phyloP scores from a whole-genome alignment of 1,140 invertebrate species.

The Ips typographus region DNA sequence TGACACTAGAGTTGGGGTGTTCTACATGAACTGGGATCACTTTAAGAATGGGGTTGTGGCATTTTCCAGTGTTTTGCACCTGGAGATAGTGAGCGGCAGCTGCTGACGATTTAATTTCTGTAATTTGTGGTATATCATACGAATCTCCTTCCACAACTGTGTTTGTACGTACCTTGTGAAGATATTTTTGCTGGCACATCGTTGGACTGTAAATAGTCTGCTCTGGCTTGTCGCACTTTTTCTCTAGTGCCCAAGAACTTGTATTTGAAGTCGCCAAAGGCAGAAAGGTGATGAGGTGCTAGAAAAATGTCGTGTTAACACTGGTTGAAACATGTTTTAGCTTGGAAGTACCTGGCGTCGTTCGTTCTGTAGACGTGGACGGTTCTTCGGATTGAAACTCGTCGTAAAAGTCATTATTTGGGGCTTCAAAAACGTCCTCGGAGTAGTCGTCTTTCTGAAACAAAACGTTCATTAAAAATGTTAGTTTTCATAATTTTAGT shows the following conservation, averaged over 20 bases:
- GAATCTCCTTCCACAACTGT: not conserved
- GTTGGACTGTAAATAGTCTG: conserved; percentile 23
- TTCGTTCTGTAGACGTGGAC: conserved; percentile 23
- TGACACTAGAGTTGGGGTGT: conserved; percentile 68
- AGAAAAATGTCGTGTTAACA: not conserved
- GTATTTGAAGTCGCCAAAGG: conserved; percentile 46
- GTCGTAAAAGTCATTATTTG: conserved; percentile 14
- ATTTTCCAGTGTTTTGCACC: conserved; percentile 61
- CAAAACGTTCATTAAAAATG: conserved; percentile 18
- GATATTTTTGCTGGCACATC: conserved; percentile 19
- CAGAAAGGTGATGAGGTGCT: conserved; percentile 33
- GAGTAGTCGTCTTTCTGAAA: conserved; percentile 36
- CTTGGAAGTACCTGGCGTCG: conserved; percentile 14
- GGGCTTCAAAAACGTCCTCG: conserved; percentile 18
- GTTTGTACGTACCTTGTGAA: conserved; percentile 25
- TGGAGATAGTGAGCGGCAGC: conserved; percentile 61
- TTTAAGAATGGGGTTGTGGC: conserved; percentile 62
- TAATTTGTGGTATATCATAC: conserved; percentile 7
- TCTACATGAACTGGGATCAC: conserved; percentile 64
- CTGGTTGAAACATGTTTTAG: not conserved
- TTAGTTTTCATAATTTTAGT: not conserved
- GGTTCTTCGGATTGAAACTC: conserved; percentile 44
- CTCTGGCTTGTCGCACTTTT: conserved; percentile 41
- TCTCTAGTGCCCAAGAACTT: conserved; percentile 40
- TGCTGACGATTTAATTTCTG: conserved; percentile 38